Base-by-base conservation (phyloP, 1,140 invertebrate genomes). In the Zaprionus africanus region DNA sequence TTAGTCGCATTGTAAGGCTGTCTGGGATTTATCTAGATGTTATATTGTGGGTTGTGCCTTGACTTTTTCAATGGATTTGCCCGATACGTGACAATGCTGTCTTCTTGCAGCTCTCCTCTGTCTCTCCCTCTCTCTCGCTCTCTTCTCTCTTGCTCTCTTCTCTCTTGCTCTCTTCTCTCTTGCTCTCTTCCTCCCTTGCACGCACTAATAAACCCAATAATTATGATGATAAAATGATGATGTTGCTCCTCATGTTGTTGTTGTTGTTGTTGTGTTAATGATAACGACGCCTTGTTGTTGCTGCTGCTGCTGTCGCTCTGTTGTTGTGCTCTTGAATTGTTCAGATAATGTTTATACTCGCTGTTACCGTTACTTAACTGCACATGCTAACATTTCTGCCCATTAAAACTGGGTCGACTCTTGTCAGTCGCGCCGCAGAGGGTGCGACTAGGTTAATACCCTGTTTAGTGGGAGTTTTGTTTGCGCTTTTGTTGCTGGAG, bases 141-240 rank as follows among this genome's bases (percentile, higher is more conserved):
- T 0, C 22, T 22, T 49, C 19, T 13, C 26, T 41, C 17, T 13
- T 3, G 2, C 24, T 51, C 12, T 36, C 34, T 5, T 31, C 15
- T 15, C 34, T 13, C 36, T 15, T 34, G 24, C 69, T n/a, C 1
- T 0, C 22, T 22, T 49, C 19, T 13, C 26, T 41, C 17, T 13
- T 3, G 2, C 24, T 51, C 12, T 36, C 34, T 5, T 31, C 34
- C 15, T 15, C 34, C n/a, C 36, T 15, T 34, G 24, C 69, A 77
- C 82, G 85, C 85, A 72, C 82, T 90, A 85, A 77, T 85, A 82
- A 76, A 70, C 72, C 60, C 72, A 34, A 90, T 90, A 90, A 90
- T 90, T 90, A 82, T 90, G 86, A 90, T 90, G 85, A 90, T 90
- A 90, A 80, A 81, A 84, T 87, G 81, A 88, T 88, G 78, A 88